phyloP scores from a whole-genome alignment of 2,888 invertebrate species.

The Lithophane leautieri region DNA sequence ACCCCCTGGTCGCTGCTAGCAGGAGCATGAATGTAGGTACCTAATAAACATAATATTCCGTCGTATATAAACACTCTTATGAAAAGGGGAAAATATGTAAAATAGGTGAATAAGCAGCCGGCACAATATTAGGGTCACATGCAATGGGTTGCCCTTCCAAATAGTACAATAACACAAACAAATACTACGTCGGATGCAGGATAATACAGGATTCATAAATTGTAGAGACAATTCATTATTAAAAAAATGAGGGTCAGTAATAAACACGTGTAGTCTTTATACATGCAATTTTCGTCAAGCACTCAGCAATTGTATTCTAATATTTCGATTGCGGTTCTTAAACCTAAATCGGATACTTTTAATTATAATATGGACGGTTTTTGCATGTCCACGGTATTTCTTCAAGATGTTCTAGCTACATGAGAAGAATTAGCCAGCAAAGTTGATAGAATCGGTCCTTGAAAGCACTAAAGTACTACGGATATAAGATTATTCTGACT shows the following conservation, averaged over 20 bases:
- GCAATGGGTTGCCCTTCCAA: neutral
- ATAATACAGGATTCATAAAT: neutral
- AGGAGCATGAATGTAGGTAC: no score
- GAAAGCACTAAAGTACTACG: neutral
- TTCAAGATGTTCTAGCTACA: neutral
- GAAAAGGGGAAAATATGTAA: neutral
- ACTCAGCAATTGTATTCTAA: neutral
- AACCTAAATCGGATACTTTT: neutral
- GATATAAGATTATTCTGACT: neutral
- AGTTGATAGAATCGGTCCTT: neutral
- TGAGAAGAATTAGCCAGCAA: neutral
- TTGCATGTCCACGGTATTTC: neutral
- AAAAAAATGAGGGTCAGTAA: neutral
- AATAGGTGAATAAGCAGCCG: neutral
- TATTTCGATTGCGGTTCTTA: neutral
- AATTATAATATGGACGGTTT: neutral
- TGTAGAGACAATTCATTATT: neutral
- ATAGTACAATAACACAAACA: neutral
- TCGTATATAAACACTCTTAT: neutral
- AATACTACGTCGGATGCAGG: neutral
- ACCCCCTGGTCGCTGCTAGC: no score
- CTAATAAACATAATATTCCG: neutral
- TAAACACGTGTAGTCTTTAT: neutral
- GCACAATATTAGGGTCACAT: neutral
- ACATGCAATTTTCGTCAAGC: neutral